Evolutionary conservation across 1,140 invertebrate species (phyloP).

Genomic region (Formica exsecta): DNA sequence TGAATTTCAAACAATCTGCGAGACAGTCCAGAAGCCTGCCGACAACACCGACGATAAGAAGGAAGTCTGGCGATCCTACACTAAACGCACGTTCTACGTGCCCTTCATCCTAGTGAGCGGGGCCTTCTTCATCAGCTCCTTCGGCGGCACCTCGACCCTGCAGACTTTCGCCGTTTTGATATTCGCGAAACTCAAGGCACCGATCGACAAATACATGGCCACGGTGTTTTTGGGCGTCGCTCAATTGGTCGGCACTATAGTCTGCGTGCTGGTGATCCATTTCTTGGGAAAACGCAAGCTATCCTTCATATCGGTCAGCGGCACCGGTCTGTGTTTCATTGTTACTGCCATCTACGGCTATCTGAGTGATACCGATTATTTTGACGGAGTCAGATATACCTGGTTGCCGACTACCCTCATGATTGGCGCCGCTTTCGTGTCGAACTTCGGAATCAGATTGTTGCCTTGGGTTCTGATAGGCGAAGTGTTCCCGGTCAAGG

Average conservation of each 20-base stretch:
- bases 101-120: conserved; percentile 89
- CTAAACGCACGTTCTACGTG: conserved; percentile 87
- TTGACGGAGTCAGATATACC: conserved; percentile 83
- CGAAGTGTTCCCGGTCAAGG: conserved; percentile 87
- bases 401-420: conserved; percentile 91
- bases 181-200: conserved; percentile 89
- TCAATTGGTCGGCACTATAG: conserved; percentile 88
- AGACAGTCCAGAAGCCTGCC: conserved; percentile 80
- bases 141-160: conserved; percentile 90
- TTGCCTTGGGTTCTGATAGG: conserved; percentile 93
- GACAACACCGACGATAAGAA: conserved; percentile 66
- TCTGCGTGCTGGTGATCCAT: conserved; percentile 89
- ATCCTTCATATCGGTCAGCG: conserved; percentile 89
- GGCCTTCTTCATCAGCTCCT: conserved; percentile 90
- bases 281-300: conserved; percentile 90
- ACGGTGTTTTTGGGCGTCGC: conserved; percentile 90
- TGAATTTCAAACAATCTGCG: conserved; percentile 87
- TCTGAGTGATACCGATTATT: conserved; percentile 68
- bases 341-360: conserved; percentile 88
- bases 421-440: conserved; percentile 89
- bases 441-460: conserved; percentile 90
- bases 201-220: conserved; percentile 91
- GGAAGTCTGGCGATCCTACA: conserved; percentile 83
- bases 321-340: conserved; percentile 88
- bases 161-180: conserved; percentile 92